Evolutionary conservation across 2,113 vertebrate genomes (phyloP).

Genomic region (Trematomus loennbergii): DNA sequence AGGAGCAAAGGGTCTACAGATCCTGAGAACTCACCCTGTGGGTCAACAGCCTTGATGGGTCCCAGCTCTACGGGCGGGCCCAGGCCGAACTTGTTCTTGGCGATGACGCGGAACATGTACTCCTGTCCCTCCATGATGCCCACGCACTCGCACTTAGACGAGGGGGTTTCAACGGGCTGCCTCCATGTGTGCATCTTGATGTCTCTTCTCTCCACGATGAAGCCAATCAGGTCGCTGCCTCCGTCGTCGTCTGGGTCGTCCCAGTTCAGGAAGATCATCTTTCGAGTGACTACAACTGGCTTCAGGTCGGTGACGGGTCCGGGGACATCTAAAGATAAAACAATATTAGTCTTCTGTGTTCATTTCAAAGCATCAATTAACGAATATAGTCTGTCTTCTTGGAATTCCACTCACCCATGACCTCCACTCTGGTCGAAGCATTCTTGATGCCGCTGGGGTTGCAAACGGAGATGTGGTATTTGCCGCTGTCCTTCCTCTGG

Average conservation of each 20-base stretch:
- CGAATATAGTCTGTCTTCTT: background rate
- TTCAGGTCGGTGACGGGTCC: slow-evolving; percentile 96
- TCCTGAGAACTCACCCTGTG: slow-evolving; percentile 86
- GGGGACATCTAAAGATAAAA: slow-evolving; percentile 90
- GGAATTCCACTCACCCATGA: slow-evolving; percentile 88
- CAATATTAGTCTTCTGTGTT: background rate
- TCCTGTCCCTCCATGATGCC: slow-evolving; percentile 95
- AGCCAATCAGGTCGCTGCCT: slow-evolving; percentile 94
- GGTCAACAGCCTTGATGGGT: slow-evolving; percentile 93
- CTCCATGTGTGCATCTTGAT: slow-evolving; percentile 95
- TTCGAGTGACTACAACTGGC: slow-evolving; percentile 96
- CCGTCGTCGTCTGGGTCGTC: slow-evolving; percentile 96
- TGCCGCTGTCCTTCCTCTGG: slow-evolving; percentile 92
- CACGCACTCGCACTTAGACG: slow-evolving; percentile 97
- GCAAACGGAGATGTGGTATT: slow-evolving; percentile 92
- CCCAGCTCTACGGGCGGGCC: slow-evolving; percentile 92
- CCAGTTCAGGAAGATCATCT: slow-evolving; percentile 98
- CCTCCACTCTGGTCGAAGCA: slow-evolving; percentile 90
- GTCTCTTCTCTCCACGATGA: slow-evolving; percentile 93
- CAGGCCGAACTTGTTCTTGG: slow-evolving; percentile 96
- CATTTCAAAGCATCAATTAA: background rate
- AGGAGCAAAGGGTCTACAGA: too few species aligned
- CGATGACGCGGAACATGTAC: slow-evolving; percentile 94
- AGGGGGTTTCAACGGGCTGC: slow-evolving; percentile 90
- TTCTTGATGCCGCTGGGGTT: slow-evolving; percentile 93